A percentile compares a stretch with the other conserved stretches of the same genome.
Conservation (phyloP, 2,888 invertebrate genomes). For the Pyrrhia umbra region DNA sequence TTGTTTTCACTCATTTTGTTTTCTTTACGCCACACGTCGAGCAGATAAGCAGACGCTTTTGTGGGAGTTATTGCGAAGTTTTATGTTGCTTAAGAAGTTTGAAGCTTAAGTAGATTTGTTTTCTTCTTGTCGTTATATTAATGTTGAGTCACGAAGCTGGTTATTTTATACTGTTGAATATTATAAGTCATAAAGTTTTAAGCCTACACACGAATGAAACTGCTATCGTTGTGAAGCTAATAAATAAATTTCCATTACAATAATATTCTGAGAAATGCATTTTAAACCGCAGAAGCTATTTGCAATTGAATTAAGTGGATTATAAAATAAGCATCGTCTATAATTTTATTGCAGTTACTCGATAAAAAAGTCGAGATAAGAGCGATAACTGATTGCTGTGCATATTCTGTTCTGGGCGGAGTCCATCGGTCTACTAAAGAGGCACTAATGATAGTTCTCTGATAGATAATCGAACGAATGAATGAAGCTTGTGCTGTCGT, state of each 20-base stretch:
- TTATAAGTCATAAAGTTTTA: constrained; percentile 4
- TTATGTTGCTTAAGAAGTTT: constrained; percentile 48
- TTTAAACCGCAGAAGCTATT: constrained; percentile 24
- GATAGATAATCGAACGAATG: constrained; percentile 44
- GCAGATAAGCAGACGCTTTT: constrained; percentile 47
- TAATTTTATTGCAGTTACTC: constrained; percentile 32
- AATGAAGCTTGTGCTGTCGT: constrained; percentile 39
- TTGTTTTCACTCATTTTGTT: constrained; percentile 55
- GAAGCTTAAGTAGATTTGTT: constrained; percentile 49
- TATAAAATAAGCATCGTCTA: constrained; percentile 22
- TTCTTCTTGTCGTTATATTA: constrained; percentile 26
- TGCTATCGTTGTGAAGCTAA: constrained; percentile 3
- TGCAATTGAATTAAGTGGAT: constrained; percentile 38
- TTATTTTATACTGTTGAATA: constrained; percentile 6
- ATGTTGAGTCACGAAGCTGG: constrained; percentile 22
- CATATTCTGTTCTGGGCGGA: constrained; percentile 50
- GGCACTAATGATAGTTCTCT: constrained; percentile 56
- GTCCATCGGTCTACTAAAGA: constrained; percentile 44
- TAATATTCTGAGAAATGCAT: constrained; percentile 7
- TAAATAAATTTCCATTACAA: constrained; percentile 5
- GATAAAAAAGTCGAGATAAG: constrained; percentile 52
- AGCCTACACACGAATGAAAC: neutral
- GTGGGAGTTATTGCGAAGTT: constrained; percentile 54
- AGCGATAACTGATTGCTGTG: constrained; percentile 27
- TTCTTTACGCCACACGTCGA: constrained; percentile 52